Evolutionary conservation across 2,888 invertebrate genomes (phyloP), one percentile per base, ranked within the genome.

Genomic region (Drosophila percnosoma): DNA sequence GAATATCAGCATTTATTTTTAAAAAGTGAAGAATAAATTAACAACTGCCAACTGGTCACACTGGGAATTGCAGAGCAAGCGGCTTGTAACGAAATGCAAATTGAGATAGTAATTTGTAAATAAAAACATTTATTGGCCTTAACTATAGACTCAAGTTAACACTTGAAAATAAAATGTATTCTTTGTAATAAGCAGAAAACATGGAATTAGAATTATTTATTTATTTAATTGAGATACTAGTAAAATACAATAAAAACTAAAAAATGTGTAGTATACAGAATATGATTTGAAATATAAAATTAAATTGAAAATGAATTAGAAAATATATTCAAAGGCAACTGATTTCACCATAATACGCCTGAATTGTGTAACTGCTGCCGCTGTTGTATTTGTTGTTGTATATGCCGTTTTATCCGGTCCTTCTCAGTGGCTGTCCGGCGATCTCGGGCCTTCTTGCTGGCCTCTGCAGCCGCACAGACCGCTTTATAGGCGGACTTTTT

Each of bases 401-500:
- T 7, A 11, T 10, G 15, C 0, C 49, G 45, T 49, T 53, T 61
- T 13, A 11, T 31, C 1, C 31, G 24, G 13, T 4, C 15, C 21
- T 10, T 11, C 4, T 24, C 31, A 3, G 4, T 48, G 5, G 36
- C 0, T 29, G 6, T 15, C 13, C 86, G 57, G 27, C 54, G 65
- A 18, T 77, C 78, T 7, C 74, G 60, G 4, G 89, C 91, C 70
- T 90, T 92, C 1, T 95, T 94, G 74, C 95, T 95, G 1, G 96
- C 96, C n/a, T 95, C 95, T 24, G 95, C 94, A 0, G 96, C 96
- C 0, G 96, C 95, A 72, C 95, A 94, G 33, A 94, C 95, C 0
- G 96, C 96, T 68, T 94, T 95, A 63, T 95, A 95, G 0, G 96
- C 96, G 0, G 96, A 95, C 71, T 95, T 95, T 82, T 95, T 96